Evolutionary conservation across 2,113 vertebrate genomes (phyloP), one percentile per base, ranked within the genome.

Genomic region (Apodemus speciosus): DNA sequence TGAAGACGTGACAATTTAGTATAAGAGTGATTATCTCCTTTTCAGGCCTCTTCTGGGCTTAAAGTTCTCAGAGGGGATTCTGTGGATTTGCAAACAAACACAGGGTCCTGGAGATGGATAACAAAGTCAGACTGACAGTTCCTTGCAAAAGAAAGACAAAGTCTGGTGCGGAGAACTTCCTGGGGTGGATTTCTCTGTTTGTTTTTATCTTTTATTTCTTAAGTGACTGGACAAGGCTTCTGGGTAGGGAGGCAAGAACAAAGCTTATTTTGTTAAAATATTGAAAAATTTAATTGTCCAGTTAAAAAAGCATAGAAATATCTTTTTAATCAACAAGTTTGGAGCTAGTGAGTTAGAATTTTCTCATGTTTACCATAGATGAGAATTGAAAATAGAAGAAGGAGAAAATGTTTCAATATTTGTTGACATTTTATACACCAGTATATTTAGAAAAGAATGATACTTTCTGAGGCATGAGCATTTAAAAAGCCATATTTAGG

Each of bases 61-160:
- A 73, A 95, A 56, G 92, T 91, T 95, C 86, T 95, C 86, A 76
- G 46, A 27, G 90, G 53, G 35, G 88, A 94, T 94, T 94, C 53
- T 89, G 71, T 53, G 80, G 95, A 90, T 95, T 92, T 96, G 94
- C 93, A 96, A 97, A 97, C 95, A 96, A 95, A 96, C 93, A 88
- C 76, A 51, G 35, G 40, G 56, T 49, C 62, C 58, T 53, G 89
- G 73, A 75, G 68, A 60, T 68, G 62, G 77, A 72, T 85, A 90
- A 86, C 94, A 97, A 87, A 94, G 96, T 95, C 0, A 18, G 91
- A 72, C 75, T 64, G 90, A 96, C 72, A 94, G 58, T 89, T 76
- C 3, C 60, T 96, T 96, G 40, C 80, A 66, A 91, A 91, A 92
- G 87, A 98, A 97, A 94, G 90, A 92, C 93, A 97, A 93, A 40